phyloP scores from a whole-genome alignment of 2,888 invertebrate species.

The Ochropleura plecta region DNA sequence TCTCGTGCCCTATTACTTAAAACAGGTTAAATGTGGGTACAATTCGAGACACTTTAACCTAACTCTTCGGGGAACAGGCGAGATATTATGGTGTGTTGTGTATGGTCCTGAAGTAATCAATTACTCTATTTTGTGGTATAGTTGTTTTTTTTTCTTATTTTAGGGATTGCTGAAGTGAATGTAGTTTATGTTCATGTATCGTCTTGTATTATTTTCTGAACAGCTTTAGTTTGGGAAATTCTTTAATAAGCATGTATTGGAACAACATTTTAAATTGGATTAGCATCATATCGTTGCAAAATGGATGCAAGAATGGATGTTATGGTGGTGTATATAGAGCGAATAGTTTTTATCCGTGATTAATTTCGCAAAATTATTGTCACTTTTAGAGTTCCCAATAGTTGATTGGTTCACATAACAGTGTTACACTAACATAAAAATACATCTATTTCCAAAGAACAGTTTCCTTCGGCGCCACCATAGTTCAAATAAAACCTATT shows the following conservation, averaged over 20 bases:
- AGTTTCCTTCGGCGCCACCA: slow-evolving; percentile 39
- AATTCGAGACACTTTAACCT: not conserved
- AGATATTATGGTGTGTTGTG: no score
- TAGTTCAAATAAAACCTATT: slow-evolving; percentile 60
- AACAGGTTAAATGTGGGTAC: not conserved
- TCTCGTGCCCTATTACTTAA: not conserved
- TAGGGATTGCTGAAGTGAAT: not conserved
- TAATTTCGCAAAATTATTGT: not conserved
- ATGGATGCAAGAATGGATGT: not conserved
- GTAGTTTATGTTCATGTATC: not conserved
- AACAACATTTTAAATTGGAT: not conserved
- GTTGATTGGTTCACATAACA: not conserved
- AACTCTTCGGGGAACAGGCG: not conserved
- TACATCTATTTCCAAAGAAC: not conserved
- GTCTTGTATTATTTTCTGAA: not conserved
- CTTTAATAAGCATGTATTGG: not conserved
- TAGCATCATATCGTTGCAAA: not conserved
- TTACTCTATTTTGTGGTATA: not conserved
- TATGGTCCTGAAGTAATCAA: not conserved
- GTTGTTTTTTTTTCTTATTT: not conserved
- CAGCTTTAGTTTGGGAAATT: not conserved
- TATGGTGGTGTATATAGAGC: not conserved
- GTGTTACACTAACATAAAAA: not conserved
- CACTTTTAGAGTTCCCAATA: no score
- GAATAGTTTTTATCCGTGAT: not conserved